Evolutionary conservation across 2,113 vertebrate species (phyloP), one percentile per base, ranked within the genome.

Genomic region (Garra rufa): DNA sequence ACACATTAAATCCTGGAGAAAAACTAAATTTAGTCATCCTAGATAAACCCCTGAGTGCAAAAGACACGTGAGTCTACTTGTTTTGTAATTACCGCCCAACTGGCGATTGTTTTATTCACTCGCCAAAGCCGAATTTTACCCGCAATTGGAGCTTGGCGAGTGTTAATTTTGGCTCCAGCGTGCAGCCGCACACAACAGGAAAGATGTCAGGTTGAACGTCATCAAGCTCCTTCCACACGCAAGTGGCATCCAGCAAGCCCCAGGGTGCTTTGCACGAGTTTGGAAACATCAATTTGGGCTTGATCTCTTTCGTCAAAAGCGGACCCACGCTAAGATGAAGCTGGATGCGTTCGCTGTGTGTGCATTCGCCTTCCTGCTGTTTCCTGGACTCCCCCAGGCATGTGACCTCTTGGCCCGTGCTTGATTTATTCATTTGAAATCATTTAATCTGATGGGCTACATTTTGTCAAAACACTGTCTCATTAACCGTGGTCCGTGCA

Each of bases 391-490:
- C 43, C 44, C 71, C 74, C 24, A 79, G 79, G 38, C 83, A 87
- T 90, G 91, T 91, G 86, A 73, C 69, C 70, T 73, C 71, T 80
- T 81, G 82, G 83, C 59, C 50, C 15, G 28, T 44, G 59, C 83
- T 83, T 73, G 63, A 86, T 85, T 85, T 78, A 59, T 81, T 92
- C 88, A 91, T 91, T 92, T 91, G 90, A 93, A 91, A 82, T 91
- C 73, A 92, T 94, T 93, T 1, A 7, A 90, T 91, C 88, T 88
- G 90, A 93, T 92, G 87, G 88, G 91, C 87, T 91, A 85, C 85
- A 93, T 87, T 91, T 94, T 92, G 92, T 94, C 91, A 93, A 92
- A 95, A 92, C 92, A 94, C 85, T 88, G 91, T 94, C 92, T 93
- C 92, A 92, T 93, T 92, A 94, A 94, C 90, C 89, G 91, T 89